Evolutionary conservation across 2,888 invertebrate species (phyloP), one percentile per base, ranked within the genome.

Genomic region (Tricholauxania praeusta): DNA sequence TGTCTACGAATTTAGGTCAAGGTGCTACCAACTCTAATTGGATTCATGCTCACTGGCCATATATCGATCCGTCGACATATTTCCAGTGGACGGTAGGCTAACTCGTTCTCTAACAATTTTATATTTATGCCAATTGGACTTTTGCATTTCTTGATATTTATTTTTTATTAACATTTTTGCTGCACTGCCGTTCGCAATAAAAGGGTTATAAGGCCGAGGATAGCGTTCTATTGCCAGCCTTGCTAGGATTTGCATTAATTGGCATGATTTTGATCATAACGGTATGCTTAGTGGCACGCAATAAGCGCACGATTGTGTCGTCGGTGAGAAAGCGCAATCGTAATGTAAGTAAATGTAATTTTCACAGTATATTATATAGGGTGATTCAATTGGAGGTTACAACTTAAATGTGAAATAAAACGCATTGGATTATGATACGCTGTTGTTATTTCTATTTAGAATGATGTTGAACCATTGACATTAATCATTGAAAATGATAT

Each of bases 1-100:
- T 49, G 22, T 19, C 67, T 4, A 28, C 49, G 12, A 66, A n/a
- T 19, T 39, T 39, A 39, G 10, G 6, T 39, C 39, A 69, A 62
- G 71, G 71, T 28, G 28, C 69, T 19, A 71, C 68, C 22, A 76
- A 78, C 55, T 73, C 77, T 17, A 78, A 89, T 55, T 92, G 92
- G 92, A 90, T 90, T 80, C 90, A 90, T 65, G 89, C 89, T 52
- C 88, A 90, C 75, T 92, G 92, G 91, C 90, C 91, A 14, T 91
- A 91, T 82, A 90, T 90, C 60, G 91, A 91, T 83, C 89, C 91
- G 51, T 90, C 92, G 47, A 90, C 91, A 19, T 91, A 91, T 84
- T 90, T 91, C 82, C 91, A 91, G 85, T 92, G 91, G 91, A 90
- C 90, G 87, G 92, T 92, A 84, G 89, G 90, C 88, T 57, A 22